phyloP scores from a whole-genome alignment of 1,140 invertebrate species.

The Euwallacea similis region DNA sequence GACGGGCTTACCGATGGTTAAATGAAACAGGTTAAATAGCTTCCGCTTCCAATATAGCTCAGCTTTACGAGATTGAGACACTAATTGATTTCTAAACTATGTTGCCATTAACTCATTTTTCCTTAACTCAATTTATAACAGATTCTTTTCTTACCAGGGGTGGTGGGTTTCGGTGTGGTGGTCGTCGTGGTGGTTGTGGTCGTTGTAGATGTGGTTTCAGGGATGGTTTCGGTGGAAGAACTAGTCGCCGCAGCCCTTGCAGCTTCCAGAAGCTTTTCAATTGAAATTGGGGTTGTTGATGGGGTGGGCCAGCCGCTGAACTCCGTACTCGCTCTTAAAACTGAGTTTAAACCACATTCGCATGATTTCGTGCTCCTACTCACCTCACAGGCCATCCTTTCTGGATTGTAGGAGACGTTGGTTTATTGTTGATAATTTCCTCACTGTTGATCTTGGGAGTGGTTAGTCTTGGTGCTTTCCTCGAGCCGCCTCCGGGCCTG shows the following conservation, averaged over 20 bases:
- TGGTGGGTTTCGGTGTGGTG: constrained; percentile 71
- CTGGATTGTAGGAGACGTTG: constrained; percentile 68
- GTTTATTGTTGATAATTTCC: constrained; percentile 46
- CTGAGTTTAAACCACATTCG: neutral
- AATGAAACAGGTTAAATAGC: too few relatives aligned
- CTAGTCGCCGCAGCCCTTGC: constrained; percentile 65
- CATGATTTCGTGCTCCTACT: constrained; percentile 13
- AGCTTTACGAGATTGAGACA: too few relatives aligned
- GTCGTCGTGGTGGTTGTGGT: constrained; percentile 77
- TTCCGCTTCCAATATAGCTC: too few relatives aligned
- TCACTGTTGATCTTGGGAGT: constrained; percentile 59
- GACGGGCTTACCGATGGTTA: too few relatives aligned
- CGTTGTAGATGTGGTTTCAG: constrained; percentile 64
- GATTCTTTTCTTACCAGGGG: constrained; percentile 63
- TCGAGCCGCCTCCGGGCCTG: constrained; percentile 65
- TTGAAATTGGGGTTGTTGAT: constrained; percentile 80
- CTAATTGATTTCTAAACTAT: too few relatives aligned
- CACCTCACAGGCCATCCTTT: constrained; percentile 81
- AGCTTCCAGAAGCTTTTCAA: constrained; percentile 76
- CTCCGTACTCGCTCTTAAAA: constrained; percentile 75
- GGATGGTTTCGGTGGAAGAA: constrained; percentile 55
- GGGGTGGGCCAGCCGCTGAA: constrained; percentile 87
- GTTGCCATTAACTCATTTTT: too few relatives aligned
- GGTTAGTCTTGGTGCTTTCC: constrained; percentile 59
- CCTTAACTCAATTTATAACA: too few relatives aligned